Evolutionary conservation across 2,113 vertebrate genomes (phyloP), one percentile per base, ranked within the genome.

Genomic region (Chaetorhynchus papuensis): DNA sequence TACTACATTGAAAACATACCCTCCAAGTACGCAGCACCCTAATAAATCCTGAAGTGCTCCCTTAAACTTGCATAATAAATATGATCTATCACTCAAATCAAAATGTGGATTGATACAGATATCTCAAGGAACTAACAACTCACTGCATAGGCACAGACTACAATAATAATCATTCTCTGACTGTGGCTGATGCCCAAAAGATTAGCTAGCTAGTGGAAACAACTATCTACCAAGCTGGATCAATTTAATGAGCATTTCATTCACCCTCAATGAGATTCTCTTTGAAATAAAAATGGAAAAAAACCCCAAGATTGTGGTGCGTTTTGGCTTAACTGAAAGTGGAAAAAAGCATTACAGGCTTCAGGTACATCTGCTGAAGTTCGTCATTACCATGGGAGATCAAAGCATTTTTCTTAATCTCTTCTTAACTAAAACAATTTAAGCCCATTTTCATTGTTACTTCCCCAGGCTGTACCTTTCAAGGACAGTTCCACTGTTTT

Each of bases 391-490:
- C 52, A 53, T 2, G 22, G 16, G 30, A 88, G 53, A 89, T 93
- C 52, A 75, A 47, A 80, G 19, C 16, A 20, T 45, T 76, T 93
- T 74, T 78, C 68, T 76, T 96, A 93, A 90, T 78, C 71, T 82
- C 80, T 87, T 83, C 71, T 96, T 78, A 90, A 88, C 21, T 83
- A 89, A 91, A 94, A 90, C 78, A 89, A 97, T 92, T 93, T 89
- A 89, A 95, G 83, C 71, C 65, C 78, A 69, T 88, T 95, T 92
- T 56, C 54, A 87, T 35, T 78, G 57, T 87, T 84, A 64, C 64
- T 81, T 95, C 90, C 81, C 63, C 79, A 97, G 75, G 87, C 69
- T 83, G 57, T 83, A 93, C 59, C 60, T 76, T 91, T 88, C 84
- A 93, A 76, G 83, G 83, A 83, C 89, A 83, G 77, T 79, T 82